Base-by-base conservation (phyloP, 2,113 vertebrate species). In the Cynoglossus semilaevis region DNA sequence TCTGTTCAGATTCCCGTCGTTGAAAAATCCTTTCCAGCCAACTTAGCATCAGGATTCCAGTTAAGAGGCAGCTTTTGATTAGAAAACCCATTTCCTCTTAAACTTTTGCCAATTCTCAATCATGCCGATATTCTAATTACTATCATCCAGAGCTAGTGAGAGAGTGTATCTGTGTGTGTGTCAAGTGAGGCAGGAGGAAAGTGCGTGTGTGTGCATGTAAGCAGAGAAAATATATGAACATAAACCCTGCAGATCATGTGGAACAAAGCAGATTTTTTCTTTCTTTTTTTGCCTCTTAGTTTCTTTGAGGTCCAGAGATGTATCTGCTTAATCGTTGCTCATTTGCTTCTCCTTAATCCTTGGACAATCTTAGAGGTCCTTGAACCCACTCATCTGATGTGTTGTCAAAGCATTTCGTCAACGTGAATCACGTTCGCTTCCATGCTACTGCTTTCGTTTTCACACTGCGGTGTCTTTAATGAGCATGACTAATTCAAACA, bases 31-130 rank as follows among this genome's bases (percentile, higher is more conserved):
- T 56, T 70, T 69, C 71, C 75, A 77, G 81, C 79, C 72, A 75
- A 85, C 49, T 54, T 54, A 77, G 76, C 69, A 76, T 77, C 65
- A 77, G 79, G 72, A 79, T 79, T 80, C 77, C 77, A 74, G 81
- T 83, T 74, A 79, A 37, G 63, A 85, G 79, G 80, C 77, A 70
- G 72, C 73, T 84, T 84, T 75, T 87, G 84, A 89, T 89, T 77
- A 86, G 82, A 84, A 85, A 86, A 82, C 71, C 83, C 81, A 86
- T 87, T 82, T 85, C 84, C 83, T 85, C 72, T 76, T 83, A 75
- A 84, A 77, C 70, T 63, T 85, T 81, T 80, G 85, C 88, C 84
- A 87, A 88, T 76, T 88, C 85, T 84, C 79, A 86, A 87, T 88
- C 86, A 82, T 58, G 77, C 75, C 78, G 76, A 86, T 80, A 76